Conservation (phyloP, 23 tunicate species). For the Aplidium turbinatum region DNA sequence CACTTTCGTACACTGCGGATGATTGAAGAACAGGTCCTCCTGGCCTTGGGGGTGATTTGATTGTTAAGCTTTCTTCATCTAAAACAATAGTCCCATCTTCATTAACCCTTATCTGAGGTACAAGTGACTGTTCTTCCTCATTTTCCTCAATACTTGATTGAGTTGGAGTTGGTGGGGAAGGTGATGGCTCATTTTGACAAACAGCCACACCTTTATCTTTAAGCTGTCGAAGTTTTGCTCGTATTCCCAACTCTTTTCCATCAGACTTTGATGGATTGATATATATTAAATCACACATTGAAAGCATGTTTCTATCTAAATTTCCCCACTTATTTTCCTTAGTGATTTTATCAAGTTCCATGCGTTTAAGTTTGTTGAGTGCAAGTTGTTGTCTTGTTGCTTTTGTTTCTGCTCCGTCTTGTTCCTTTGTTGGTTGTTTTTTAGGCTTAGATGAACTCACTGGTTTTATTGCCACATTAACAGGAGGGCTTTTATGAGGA, state of each 20-base stretch:
- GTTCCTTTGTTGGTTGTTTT: conserved; percentile 1
- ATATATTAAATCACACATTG: conserved; percentile 85
- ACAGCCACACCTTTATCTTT: background rate
- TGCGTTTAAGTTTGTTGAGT: conserved; percentile 33
- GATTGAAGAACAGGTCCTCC: conserved; percentile 24
- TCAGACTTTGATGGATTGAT: conserved; percentile 60
- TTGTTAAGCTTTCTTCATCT: conserved; percentile 79
- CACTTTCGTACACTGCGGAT: conserved; percentile 67
- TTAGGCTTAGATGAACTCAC: too few relatives aligned
- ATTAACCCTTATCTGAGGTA: conserved; percentile 75
- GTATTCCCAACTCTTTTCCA: conserved; percentile 66
- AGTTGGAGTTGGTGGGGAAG: conserved; percentile 7
- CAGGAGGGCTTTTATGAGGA: too few relatives aligned
- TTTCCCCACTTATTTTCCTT: conserved; percentile 46
- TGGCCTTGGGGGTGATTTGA: conserved; percentile 48
- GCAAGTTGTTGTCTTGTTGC: conserved; percentile 22
- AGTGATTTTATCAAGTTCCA: background rate
- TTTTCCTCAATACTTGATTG: conserved; percentile 1
- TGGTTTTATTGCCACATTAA: too few relatives aligned
- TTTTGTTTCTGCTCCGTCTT: conserved; percentile 14
- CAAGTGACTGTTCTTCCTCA: conserved; percentile 31
- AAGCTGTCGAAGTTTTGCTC: conserved; percentile 33
- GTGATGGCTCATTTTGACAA: conserved; percentile 1
- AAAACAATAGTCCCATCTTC: conserved; percentile 82
- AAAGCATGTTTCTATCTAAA: conserved; percentile 54